phyloP scores from a whole-genome alignment of 2,888 invertebrate genomes.

The Acholoe squamosa region DNA sequence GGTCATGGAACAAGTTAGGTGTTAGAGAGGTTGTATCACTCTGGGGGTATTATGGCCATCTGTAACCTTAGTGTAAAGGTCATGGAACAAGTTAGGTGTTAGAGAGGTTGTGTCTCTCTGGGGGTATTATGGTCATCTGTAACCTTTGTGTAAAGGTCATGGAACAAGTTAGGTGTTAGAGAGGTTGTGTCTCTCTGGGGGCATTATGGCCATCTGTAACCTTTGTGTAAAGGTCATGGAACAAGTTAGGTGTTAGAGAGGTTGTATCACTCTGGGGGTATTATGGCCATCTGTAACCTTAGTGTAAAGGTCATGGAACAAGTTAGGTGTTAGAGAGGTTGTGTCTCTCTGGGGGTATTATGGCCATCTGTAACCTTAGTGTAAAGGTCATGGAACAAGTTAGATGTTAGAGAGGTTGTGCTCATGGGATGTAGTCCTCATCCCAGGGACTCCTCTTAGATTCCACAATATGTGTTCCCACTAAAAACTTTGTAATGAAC shows the following conservation, averaged over 20 bases:
- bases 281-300: background rate
- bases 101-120: background rate
- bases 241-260: background rate
- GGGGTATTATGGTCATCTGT: background rate
- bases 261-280: background rate
- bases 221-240: background rate
- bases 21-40: background rate
- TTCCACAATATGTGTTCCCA: too few species aligned
- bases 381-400: background rate
- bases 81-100: background rate
- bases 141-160: background rate
- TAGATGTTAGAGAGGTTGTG: background rate
- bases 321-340: background rate
- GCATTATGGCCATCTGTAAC: background rate
- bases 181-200: background rate
- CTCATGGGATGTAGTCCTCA: too few species aligned
- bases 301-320: background rate
- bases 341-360: background rate
- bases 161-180: background rate
- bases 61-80: background rate
- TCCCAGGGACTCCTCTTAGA: too few species aligned
- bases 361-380: background rate
- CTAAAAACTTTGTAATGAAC: too few species aligned
- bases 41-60: constrained; percentile 4
- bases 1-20: background rate